Evolutionary conservation across 2,113 vertebrate species (phyloP), one percentile per base, ranked within the genome.

Genomic region (Tachycineta bicolor): DNA sequence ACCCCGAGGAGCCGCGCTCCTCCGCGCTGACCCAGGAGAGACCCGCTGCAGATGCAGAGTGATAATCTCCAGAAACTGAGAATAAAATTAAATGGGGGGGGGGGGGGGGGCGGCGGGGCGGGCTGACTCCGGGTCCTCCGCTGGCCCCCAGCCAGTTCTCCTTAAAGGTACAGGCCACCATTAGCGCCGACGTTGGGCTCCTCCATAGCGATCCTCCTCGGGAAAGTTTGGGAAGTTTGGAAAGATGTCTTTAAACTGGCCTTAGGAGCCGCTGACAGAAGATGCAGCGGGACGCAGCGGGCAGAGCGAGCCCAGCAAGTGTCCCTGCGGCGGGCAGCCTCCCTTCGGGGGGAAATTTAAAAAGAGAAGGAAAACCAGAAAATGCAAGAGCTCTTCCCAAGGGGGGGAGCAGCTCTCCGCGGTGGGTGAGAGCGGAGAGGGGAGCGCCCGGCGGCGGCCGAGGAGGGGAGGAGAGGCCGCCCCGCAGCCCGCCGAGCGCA

Each of bases 161-260:
- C 97, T 98, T 98, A 98, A 98, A 98, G 98, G 96, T 86, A 89
- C 95, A 97, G 96, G 92, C 96, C 95, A 89, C 92, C 94, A 91
- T 92, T 96, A 80, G 76, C 47, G 68, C 92, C 91, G 70, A 78
- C 49, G 78, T 21, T 47, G 58, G 75, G 53, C 60, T 93, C 92
- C 87, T 89, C 84, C 93, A 91, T 52, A 81, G 90, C 90, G 19
- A 87, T 87, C 41, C 60, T 79, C 47, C 74, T 64, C 84, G 37
- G 34, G n/a, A 82, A 96, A 94, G 79, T 93, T 87, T 77, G 81
- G 81, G 33, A 95, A 87, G 88, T 94, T 89, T 63, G 69, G 78
- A 39, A 89, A 87, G 96, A 96, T 64, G 84, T 79, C 96, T 91
- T 93, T 95, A 94, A 95, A 93, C 81, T 83, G 43, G 34, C 37